Conservation (phyloP, 35 echinoderm and acorn worm genomes). For the Ophioderma brevispina region DNA sequence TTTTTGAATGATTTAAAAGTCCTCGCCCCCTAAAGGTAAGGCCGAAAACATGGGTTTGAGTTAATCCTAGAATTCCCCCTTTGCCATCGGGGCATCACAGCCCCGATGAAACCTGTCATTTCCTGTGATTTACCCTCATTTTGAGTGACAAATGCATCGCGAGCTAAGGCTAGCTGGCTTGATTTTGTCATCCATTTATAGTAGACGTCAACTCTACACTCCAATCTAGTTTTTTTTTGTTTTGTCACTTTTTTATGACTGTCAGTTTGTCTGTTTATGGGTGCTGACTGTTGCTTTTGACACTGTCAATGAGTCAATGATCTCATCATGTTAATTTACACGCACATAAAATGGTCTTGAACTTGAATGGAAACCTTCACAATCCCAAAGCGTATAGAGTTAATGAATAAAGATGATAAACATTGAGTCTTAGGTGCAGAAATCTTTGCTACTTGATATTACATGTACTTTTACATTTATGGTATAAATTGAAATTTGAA, state of each 20-base stretch:
- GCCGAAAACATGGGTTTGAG: neutral
- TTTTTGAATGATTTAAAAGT: too few species aligned
- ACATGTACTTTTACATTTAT: too few species aligned
- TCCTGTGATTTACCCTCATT: constrained; percentile 10
- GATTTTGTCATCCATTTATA: neutral
- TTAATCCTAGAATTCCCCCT: neutral
- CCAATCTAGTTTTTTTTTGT: neutral
- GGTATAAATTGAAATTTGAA: too few species aligned
- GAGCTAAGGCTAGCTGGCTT: neutral
- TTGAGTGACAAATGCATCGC: neutral
- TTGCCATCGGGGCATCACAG: neutral
- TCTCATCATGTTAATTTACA: neutral
- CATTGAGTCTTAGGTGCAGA: too few species aligned
- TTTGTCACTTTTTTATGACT: constrained; percentile 3
- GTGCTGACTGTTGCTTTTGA: constrained; percentile 4
- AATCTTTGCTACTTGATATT: too few species aligned
- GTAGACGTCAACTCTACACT: neutral
- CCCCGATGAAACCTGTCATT: constrained; percentile 2
- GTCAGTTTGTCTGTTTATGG: constrained; percentile 6
- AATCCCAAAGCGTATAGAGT: too few species aligned
- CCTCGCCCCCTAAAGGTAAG: neutral
- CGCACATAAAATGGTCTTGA: neutral
- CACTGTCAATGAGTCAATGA: neutral
- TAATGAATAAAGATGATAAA: too few species aligned
- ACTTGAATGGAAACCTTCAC: too few species aligned